These are phyloP conservation scores for Apomyelois bistriatella DNA, from an alignment of 2,888 invertebrate species.

Conservation along the genomic window DNA sequence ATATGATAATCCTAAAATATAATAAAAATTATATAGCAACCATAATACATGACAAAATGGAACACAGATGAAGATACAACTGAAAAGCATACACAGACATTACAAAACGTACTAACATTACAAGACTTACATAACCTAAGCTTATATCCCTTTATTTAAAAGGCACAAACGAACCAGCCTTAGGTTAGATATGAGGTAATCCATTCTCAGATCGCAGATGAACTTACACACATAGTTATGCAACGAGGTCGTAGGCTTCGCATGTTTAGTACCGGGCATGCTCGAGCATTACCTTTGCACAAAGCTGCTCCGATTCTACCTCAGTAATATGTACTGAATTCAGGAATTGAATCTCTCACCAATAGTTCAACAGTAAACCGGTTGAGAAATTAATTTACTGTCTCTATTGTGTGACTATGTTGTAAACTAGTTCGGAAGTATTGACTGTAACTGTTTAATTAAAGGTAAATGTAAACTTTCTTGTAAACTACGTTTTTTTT, in stretches of 20 bases:
- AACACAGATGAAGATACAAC: too few species aligned
- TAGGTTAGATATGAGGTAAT: too few species aligned
- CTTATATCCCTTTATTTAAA: too few species aligned
- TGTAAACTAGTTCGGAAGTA: constrained; percentile 19
- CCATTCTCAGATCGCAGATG: neutral
- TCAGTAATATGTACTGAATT: constrained; percentile 46
- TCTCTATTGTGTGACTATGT: constrained; percentile 27
- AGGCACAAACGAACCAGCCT: too few species aligned
- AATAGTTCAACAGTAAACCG: constrained; percentile 35
- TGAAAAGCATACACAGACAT: too few species aligned
- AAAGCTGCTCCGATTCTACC: constrained; percentile 7
- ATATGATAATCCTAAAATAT: too few species aligned
- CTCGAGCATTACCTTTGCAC: neutral
- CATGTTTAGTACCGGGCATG: neutral
- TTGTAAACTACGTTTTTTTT: neutral
- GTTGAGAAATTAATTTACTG: constrained; percentile 43
- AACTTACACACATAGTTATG: neutral
- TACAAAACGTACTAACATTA: too few species aligned
- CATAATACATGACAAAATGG: too few species aligned
- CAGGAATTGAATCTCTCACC: constrained; percentile 40
- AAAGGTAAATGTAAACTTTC: constrained; percentile 1
- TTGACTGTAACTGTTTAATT: constrained; percentile 9
- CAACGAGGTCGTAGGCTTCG: neutral
- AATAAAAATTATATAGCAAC: too few species aligned
- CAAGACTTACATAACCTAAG: too few species aligned